Evolutionary conservation across 2,888 invertebrate species (phyloP).

Genomic region (Lepetodrilus schrolli): DNA sequence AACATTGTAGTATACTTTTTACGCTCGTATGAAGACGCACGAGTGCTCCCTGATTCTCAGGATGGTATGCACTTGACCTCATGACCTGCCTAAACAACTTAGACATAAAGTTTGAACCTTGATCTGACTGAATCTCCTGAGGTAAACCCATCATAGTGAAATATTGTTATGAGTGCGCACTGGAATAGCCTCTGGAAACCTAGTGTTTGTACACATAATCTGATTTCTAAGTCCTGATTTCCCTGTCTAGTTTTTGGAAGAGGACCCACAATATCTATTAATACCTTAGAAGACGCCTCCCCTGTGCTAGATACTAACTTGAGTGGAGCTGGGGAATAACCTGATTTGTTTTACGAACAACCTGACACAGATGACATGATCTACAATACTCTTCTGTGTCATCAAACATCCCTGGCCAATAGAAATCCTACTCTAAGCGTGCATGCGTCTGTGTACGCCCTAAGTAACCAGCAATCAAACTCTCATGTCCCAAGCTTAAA

Average conservation of each 20-base stretch:
- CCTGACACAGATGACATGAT: conserved; percentile 37
- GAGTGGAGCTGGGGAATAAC: conserved; percentile 33
- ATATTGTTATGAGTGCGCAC: conserved; percentile 44
- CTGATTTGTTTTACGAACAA: conserved; percentile 38
- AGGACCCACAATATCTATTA: conserved; percentile 44
- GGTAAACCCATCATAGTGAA: conserved; percentile 45
- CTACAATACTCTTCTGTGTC: conserved; percentile 34
- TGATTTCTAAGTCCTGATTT: conserved; percentile 41
- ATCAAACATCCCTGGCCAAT: conserved; percentile 32
- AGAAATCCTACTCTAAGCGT: conserved; percentile 34
- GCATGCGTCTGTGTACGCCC: conserved; percentile 39
- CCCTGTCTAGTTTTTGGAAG: conserved; percentile 36
- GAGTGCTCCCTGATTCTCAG: conserved; percentile 39
- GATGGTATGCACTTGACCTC: conserved; percentile 37
- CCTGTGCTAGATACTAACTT: conserved; percentile 35
- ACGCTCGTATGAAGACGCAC: conserved; percentile 42
- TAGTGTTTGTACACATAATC: conserved; percentile 40
- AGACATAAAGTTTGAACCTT: conserved; percentile 47
- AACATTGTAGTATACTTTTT: conserved; percentile 41
- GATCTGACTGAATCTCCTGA: conserved; percentile 42
- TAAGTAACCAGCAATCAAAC: conserved; percentile 35
- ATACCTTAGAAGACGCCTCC: conserved; percentile 38
- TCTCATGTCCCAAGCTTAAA: conserved; percentile 37
- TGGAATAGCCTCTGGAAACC: conserved; percentile 50
- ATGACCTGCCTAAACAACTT: conserved; percentile 41